Conservation (phyloP, 2,888 invertebrate genomes). For the Oligia fasciuncula region DNA sequence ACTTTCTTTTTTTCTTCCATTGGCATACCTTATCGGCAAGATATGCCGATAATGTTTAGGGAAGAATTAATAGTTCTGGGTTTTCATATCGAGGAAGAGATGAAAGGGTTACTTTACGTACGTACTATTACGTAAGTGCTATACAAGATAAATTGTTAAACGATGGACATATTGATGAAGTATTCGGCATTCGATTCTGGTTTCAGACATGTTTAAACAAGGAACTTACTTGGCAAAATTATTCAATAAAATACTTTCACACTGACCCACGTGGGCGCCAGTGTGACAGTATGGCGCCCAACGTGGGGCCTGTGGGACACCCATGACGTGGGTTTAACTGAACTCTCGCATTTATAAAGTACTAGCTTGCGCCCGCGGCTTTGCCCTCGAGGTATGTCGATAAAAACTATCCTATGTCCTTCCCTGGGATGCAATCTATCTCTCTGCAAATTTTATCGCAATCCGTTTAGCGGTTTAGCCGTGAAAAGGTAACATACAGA, state of each 20-base stretch:
- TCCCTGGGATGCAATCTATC: no score
- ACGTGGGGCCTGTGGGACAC: not conserved
- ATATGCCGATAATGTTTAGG: conserved; percentile 27
- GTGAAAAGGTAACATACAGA: no score
- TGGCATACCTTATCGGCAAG: no score
- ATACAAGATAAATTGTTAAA: not conserved
- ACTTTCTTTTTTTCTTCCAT: no score
- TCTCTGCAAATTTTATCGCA: no score
- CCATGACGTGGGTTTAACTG: no score
- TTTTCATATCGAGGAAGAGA: not conserved
- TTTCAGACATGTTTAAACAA: not conserved
- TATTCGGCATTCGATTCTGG: not conserved
- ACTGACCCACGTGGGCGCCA: not conserved
- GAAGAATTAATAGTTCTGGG: conserved; percentile 23
- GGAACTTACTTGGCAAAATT: not conserved
- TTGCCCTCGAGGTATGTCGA: no score
- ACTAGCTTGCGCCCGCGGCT: no score
- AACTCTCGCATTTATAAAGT: no score
- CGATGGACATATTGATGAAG: not conserved
- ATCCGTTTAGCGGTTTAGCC: no score
- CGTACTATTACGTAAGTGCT: conserved; percentile 5
- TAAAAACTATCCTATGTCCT: no score
- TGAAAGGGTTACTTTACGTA: conserved; percentile 1
- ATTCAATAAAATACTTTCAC: not conserved
- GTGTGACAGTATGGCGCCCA: not conserved